A percentile compares a stretch with the other conserved stretches of the same genome.
Conservation (phyloP, 2,888 invertebrate genomes). For the Epistrophe eligans region DNA sequence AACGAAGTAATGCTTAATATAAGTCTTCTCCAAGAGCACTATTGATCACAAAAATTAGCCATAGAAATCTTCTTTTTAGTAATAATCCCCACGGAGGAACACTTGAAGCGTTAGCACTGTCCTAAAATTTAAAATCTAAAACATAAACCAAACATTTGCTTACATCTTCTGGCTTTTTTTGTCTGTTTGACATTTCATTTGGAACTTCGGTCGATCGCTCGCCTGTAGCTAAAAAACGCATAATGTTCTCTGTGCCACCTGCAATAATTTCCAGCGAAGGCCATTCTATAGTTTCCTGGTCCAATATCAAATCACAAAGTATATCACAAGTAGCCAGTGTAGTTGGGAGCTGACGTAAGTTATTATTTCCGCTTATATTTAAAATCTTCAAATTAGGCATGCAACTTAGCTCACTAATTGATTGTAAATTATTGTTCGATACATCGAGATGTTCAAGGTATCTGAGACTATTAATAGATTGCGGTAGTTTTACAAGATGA, state of each 20-base stretch:
- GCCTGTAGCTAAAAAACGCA: slow-evolving; percentile 87
- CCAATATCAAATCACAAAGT: slow-evolving; percentile 87
- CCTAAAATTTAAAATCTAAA: too few species aligned
- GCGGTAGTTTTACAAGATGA: slow-evolving; percentile 88
- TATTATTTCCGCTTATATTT: slow-evolving; percentile 86
- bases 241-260: slow-evolving; percentile 87
- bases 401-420: slow-evolving; percentile 78
- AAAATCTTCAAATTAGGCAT: slow-evolving; percentile 87
- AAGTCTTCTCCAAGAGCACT: too few species aligned
- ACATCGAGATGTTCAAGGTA: slow-evolving; percentile 88
- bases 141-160: background rate
- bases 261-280: slow-evolving; percentile 87
- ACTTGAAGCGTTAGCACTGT: too few species aligned
- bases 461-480: slow-evolving; percentile 87
- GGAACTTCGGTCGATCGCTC: slow-evolving; percentile 68
- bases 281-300: slow-evolving; percentile 87
- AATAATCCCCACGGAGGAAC: too few species aligned
- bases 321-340: slow-evolving; percentile 88
- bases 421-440: slow-evolving; percentile 88
- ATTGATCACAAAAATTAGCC: too few species aligned
- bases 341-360: slow-evolving; percentile 86
- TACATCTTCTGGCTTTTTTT: slow-evolving; percentile 75
- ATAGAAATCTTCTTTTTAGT: too few species aligned
- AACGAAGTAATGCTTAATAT: too few species aligned
- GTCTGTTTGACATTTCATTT: slow-evolving; percentile 27